Conservation (phyloP, 2,113 vertebrate genomes). For the Pterocles gutturalis region DNA sequence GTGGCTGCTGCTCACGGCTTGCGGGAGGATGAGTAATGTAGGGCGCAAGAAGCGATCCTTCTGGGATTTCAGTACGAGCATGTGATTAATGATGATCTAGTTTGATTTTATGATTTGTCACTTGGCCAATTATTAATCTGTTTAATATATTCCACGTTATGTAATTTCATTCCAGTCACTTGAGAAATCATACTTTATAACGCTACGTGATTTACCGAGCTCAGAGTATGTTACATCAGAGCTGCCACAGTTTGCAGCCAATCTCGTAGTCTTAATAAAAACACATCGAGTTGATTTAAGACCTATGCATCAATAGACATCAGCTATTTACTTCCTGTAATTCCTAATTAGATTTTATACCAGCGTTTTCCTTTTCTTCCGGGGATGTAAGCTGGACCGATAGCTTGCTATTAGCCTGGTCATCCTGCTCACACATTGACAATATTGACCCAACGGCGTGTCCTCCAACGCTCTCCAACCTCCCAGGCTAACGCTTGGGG, state of each 20-base stretch:
- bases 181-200: not conserved
- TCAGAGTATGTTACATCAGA: not conserved
- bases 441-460: not conserved
- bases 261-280: not conserved
- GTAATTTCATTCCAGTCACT: not conserved
- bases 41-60: not conserved
- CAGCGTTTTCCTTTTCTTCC: not conserved
- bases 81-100: not conserved
- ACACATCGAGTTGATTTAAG: not conserved
- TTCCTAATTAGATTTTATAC: not conserved
- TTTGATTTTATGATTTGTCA: not conserved
- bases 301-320: fast-evolving
- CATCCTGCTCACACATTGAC: not conserved
- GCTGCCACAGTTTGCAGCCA: not conserved
- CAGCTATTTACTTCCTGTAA: not conserved
- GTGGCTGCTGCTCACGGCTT: not conserved
- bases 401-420: not conserved
- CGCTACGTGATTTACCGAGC: not conserved
- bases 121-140: not conserved
- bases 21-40: not conserved
- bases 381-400: not conserved
- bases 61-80: not conserved
- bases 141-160: not conserved
- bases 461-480: not conserved
- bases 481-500: not conserved